Conservation (phyloP, 1,140 invertebrate species). For the Sminthurinus signatus region DNA sequence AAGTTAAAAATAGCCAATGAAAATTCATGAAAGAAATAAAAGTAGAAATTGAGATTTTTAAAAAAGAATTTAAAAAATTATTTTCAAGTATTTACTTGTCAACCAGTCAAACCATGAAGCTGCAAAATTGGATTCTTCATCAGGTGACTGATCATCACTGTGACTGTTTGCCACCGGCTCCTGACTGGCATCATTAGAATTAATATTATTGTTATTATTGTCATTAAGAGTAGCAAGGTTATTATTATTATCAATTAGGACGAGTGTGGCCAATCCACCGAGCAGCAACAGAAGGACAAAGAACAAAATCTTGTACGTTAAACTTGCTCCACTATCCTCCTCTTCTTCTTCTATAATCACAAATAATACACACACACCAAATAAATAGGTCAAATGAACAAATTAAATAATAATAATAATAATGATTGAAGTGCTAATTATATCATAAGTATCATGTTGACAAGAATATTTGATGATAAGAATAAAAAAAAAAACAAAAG, state of each 20-base stretch:
- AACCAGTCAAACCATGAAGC: conserved; percentile 16
- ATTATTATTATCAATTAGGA: conserved; percentile 8
- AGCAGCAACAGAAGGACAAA: conserved; percentile 6
- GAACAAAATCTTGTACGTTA: conserved; percentile 13
- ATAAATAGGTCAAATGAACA: neutral
- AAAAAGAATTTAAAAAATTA: neutral
- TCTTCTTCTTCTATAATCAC: conserved; percentile 7
- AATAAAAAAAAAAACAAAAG: too few relatives aligned
- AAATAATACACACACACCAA: neutral
- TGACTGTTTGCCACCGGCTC: neutral
- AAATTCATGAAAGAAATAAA: neutral
- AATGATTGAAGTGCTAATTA: neutral
- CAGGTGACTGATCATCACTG: neutral
- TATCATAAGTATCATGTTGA: too few relatives aligned
- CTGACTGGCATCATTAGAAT: neutral
- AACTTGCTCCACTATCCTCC: neutral
- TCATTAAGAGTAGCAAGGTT: neutral
- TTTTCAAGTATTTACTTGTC: conserved; percentile 4
- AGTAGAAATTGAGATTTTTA: neutral
- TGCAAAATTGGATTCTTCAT: neutral
- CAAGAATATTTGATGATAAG: too few relatives aligned
- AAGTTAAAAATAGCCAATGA: neutral
- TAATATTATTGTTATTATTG: neutral
- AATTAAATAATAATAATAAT: neutral
- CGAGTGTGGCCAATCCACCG: conserved; percentile 7